A percentile compares a stretch with the other conserved stretches of the same genome.
Evolutionary conservation across 2,113 vertebrate species (phyloP).

Genomic region (Nipponia nippon): DNA sequence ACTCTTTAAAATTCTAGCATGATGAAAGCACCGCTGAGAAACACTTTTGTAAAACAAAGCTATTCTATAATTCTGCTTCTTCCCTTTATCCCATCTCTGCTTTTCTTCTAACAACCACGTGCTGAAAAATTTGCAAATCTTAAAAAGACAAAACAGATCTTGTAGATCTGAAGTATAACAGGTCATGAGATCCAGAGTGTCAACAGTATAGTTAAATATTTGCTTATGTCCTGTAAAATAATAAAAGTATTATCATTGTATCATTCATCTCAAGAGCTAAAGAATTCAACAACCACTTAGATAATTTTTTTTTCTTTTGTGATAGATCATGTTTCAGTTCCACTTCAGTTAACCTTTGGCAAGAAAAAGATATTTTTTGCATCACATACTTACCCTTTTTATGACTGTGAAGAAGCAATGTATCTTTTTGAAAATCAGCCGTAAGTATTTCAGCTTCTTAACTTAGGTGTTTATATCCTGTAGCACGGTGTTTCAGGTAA

Average conservation of each 20-base stretch:
- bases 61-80: background rate
- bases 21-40: background rate
- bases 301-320: slow-evolving; percentile 3
- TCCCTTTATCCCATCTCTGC: background rate
- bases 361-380: slow-evolving; percentile 78
- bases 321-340: slow-evolving; percentile 86
- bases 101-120: background rate
- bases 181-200: background rate
- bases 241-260: background rate
- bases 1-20: background rate
- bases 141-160: background rate
- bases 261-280: slow-evolving; percentile 19
- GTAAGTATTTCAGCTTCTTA: slow-evolving; percentile 78
- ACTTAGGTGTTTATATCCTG: background rate
- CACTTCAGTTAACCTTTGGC: slow-evolving; percentile 74
- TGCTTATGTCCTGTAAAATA: background rate
- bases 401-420: slow-evolving; percentile 87
- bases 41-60: background rate
- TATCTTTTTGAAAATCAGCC: slow-evolving; percentile 84
- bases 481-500: background rate
- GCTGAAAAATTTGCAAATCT: background rate
- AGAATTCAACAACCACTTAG: slow-evolving; percentile 2
- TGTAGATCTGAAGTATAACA: background rate
- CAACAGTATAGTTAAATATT: background rate
- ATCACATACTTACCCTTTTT: slow-evolving; percentile 86